Conservation (phyloP, 1,140 invertebrate species). For the Olivierus martensii region DNA sequence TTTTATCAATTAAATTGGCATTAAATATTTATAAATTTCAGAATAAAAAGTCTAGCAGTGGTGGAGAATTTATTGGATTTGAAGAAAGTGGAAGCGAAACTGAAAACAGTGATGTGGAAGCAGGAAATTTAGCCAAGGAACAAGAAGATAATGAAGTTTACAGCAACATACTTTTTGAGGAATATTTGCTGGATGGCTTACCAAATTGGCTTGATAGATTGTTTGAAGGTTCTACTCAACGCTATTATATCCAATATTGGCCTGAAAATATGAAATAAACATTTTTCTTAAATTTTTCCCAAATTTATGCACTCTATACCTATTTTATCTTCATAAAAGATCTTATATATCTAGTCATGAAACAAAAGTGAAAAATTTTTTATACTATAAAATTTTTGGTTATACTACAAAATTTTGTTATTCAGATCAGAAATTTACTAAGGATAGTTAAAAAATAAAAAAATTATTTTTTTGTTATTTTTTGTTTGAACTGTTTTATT, state of each 20-base stretch:
- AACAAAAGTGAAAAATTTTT: too few relatives aligned
- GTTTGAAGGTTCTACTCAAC: slow-evolving; percentile 86
- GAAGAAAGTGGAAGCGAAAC: slow-evolving; percentile 32
- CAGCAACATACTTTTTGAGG: slow-evolving; percentile 30
- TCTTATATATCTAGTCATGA: too few relatives aligned
- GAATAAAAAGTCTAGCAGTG: background rate
- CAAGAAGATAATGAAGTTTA: slow-evolving; percentile 2
- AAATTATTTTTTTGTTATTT: too few relatives aligned
- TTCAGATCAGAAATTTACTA: too few relatives aligned
- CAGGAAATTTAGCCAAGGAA: slow-evolving; percentile 26
- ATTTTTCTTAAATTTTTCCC: background rate
- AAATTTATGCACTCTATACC: too few relatives aligned
- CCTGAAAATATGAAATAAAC: slow-evolving; percentile 46
- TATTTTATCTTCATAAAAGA: too few relatives aligned
- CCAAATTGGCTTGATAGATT: slow-evolving; percentile 92
- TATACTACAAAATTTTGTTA: too few relatives aligned
- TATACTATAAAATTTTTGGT: too few relatives aligned
- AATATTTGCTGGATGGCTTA: slow-evolving; percentile 76
- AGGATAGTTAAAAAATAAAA: too few relatives aligned
- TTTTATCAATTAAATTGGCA: background rate
- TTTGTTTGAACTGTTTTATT: too few relatives aligned
- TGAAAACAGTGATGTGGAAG: slow-evolving; percentile 47
- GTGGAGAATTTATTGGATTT: slow-evolving; percentile 25
- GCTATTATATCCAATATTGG: slow-evolving; percentile 95
- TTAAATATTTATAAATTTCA: background rate